phyloP scores from a whole-genome alignment of 2,888 invertebrate genomes.

The Volucella bombylans region DNA sequence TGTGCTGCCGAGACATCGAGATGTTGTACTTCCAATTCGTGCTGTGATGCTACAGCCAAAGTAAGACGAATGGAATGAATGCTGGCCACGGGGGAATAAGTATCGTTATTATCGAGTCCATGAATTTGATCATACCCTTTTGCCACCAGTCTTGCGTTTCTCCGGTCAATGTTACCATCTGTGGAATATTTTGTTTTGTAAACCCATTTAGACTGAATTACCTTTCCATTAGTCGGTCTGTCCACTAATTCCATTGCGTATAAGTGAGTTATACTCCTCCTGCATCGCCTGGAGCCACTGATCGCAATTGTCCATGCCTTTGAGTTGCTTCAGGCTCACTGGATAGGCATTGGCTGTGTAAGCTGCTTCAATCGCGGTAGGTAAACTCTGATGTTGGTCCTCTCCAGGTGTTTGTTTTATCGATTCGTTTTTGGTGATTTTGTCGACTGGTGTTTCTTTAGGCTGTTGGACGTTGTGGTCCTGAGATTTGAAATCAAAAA shows the following conservation, averaged over 20 bases:
- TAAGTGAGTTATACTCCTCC: too few species aligned
- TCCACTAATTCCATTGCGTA: too few species aligned
- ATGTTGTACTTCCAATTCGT: neutral
- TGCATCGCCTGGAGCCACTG: too few species aligned
- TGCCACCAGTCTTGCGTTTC: too few species aligned
- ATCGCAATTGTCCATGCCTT: neutral
- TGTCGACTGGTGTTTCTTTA: neutral
- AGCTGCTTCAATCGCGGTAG: constrained; percentile 6
- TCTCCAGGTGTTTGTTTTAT: constrained; percentile 6
- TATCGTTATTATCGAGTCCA: neutral
- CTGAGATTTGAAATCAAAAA: constrained; percentile 3
- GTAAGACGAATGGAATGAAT: constrained; percentile 23
- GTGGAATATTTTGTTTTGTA: too few species aligned
- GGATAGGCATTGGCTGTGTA: neutral
- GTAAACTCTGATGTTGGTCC: neutral
- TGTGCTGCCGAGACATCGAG: neutral
- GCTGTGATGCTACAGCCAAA: constrained; percentile 15
- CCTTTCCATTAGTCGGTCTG: too few species aligned
- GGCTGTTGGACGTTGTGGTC: neutral
- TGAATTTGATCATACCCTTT: too few species aligned
- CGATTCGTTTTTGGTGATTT: neutral
- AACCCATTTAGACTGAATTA: too few species aligned
- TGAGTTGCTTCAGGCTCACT: neutral
- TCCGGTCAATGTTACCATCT: too few species aligned
- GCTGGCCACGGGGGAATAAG: constrained; percentile 1